Conservation (phyloP, 2,113 vertebrate genomes). For the Jaculus jaculus region DNA sequence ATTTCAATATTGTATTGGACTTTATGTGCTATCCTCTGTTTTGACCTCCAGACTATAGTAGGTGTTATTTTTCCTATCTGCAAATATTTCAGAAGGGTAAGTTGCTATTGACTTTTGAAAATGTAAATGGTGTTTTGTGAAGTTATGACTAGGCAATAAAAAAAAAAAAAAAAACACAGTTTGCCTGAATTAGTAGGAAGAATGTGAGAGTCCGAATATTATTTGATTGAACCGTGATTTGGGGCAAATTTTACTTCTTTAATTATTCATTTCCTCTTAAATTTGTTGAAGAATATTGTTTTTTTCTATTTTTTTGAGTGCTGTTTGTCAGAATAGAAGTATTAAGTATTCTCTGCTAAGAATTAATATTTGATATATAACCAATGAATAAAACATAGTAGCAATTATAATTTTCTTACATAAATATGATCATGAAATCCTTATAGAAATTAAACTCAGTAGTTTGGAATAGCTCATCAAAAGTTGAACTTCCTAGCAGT, state of each 20-base stretch:
- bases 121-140: neutral
- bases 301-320: neutral
- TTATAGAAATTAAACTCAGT: neutral
- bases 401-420: neutral
- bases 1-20: neutral
- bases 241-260: constrained; percentile 31
- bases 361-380: neutral
- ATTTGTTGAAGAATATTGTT: neutral
- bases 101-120: neutral
- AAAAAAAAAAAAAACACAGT: neutral
- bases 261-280: constrained; percentile 16
- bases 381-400: neutral
- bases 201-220: neutral
- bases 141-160: neutral
- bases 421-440: neutral
- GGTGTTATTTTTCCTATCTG: neutral
- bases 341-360: neutral
- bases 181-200: neutral
- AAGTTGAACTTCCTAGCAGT: neutral
- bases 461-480: neutral
- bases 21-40: neutral
- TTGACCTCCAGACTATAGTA: neutral
- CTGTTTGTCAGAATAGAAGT: neutral
- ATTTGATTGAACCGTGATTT: neutral
- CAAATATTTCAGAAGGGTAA: neutral